Percentiles rank a stretch among this genome's conserved stretches.
Evolutionary conservation across 2,888 invertebrate species (phyloP).

Genomic region (Ethmia dodecea): DNA sequence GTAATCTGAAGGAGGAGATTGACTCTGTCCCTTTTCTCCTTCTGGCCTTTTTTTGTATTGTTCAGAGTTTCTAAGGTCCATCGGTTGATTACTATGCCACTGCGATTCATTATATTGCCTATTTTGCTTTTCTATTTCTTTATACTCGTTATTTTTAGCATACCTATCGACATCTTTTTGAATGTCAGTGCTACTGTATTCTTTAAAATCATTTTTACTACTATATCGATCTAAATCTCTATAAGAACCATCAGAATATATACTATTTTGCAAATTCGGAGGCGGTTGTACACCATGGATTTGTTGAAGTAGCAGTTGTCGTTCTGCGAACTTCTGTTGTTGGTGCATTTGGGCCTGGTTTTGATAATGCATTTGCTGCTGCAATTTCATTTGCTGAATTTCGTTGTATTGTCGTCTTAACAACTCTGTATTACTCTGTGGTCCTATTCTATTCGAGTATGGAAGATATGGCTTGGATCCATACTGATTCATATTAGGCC

Average conservation of each 20-base stretch:
- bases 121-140: constrained; percentile 56
- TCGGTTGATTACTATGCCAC: constrained; percentile 55
- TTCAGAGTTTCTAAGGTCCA: constrained; percentile 53
- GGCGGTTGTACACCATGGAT: constrained; percentile 75
- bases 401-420: constrained; percentile 79
- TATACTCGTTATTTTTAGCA: constrained; percentile 57
- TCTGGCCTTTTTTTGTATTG: constrained; percentile 48
- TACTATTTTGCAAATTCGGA: constrained; percentile 67
- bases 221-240: constrained; percentile 67
- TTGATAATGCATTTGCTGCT: constrained; percentile 80
- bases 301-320: constrained; percentile 79
- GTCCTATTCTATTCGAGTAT: constrained; percentile 69
- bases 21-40: constrained; percentile 47
- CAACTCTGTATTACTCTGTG: constrained; percentile 78
- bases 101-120: constrained; percentile 57
- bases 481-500: constrained; percentile 64
- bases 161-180: constrained; percentile 60
- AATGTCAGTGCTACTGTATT: constrained; percentile 57
- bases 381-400: constrained; percentile 80
- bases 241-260: constrained; percentile 67
- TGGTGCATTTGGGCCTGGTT: constrained; percentile 80
- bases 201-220: constrained; percentile 64
- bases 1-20: constrained; percentile 53
- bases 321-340: constrained; percentile 80
- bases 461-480: constrained; percentile 71